phyloP scores from a whole-genome alignment of 1,140 invertebrate species.

The Monomorium pharaonis region DNA sequence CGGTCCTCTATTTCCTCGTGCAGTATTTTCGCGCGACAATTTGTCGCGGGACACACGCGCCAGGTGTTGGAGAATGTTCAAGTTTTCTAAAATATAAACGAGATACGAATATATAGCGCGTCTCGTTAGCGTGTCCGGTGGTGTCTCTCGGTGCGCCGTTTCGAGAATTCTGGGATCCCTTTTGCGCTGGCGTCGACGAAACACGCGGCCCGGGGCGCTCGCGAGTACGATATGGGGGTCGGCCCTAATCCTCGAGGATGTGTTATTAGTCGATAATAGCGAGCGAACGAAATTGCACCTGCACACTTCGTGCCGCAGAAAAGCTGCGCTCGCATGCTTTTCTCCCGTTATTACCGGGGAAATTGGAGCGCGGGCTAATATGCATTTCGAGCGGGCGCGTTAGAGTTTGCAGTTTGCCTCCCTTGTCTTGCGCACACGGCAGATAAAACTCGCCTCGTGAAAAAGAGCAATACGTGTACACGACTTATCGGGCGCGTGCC shows the following conservation, averaged over 20 bases:
- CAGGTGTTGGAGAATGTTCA: constrained; percentile 27
- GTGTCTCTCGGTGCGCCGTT: background rate
- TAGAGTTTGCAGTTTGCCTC: background rate
- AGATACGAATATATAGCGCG: background rate
- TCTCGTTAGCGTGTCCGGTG: background rate
- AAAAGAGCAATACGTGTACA: background rate
- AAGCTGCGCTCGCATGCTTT: background rate
- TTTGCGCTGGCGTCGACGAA: background rate
- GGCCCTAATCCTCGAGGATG: background rate
- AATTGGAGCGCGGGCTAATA: constrained; percentile 23
- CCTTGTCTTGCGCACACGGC: background rate
- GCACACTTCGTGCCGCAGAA: background rate
- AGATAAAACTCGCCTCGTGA: background rate
- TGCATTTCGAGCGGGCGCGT: background rate
- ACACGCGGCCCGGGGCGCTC: background rate
- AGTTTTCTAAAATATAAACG: background rate
- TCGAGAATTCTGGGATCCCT: background rate
- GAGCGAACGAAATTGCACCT: background rate
- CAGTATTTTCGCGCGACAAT: constrained; percentile 33
- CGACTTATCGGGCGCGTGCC: background rate
- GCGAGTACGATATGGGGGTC: background rate
- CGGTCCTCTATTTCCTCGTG: background rate
- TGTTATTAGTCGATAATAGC: background rate
- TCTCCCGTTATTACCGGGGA: constrained; percentile 11
- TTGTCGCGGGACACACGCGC: background rate